These are phyloP conservation scores for Apocheima hispidaria DNA, from an alignment of 2,888 invertebrate genomes.

Conservation along the genomic window DNA sequence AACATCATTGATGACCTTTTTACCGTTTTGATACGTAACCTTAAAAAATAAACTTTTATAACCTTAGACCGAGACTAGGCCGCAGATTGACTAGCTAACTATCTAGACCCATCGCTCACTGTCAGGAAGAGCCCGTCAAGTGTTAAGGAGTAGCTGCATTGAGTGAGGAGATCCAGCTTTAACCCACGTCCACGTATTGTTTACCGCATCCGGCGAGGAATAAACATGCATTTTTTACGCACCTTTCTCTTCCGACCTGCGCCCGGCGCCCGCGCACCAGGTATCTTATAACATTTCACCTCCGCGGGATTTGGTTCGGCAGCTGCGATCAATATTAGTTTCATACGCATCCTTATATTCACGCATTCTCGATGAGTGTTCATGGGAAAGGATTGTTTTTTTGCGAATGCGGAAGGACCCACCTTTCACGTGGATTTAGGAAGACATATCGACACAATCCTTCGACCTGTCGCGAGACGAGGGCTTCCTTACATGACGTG, in stretches of 20 bases:
- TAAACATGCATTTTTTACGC: conserved; percentile 71
- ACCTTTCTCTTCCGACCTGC: conserved; percentile 81
- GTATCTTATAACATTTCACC: conserved; percentile 61
- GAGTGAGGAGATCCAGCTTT: conserved; percentile 43
- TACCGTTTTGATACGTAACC: too few species aligned
- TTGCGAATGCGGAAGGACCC: conserved; percentile 25
- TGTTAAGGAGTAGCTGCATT: conserved; percentile 8
- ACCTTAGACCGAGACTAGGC: background rate
- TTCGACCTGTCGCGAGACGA: conserved; percentile 9
- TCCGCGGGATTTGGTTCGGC: conserved; percentile 51
- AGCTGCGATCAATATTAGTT: conserved; percentile 39
- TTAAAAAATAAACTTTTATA: too few species aligned
- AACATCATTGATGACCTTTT: too few species aligned
- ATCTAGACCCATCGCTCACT: conserved; percentile 10
- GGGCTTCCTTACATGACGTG: conserved; percentile 5
- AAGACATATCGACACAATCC: conserved; percentile 14
- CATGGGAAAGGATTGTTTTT: conserved; percentile 33
- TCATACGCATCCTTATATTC: conserved; percentile 36
- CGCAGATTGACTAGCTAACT: background rate
- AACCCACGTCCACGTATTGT: conserved; percentile 63
- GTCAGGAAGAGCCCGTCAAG: conserved; percentile 20
- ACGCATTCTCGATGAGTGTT: conserved; percentile 23
- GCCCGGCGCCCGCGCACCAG: conserved; percentile 55
- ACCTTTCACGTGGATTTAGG: conserved; percentile 8
- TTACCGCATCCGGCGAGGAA: conserved; percentile 61